Conservation (phyloP, 2,113 vertebrate genomes). For the Chaetops frenatus region DNA sequence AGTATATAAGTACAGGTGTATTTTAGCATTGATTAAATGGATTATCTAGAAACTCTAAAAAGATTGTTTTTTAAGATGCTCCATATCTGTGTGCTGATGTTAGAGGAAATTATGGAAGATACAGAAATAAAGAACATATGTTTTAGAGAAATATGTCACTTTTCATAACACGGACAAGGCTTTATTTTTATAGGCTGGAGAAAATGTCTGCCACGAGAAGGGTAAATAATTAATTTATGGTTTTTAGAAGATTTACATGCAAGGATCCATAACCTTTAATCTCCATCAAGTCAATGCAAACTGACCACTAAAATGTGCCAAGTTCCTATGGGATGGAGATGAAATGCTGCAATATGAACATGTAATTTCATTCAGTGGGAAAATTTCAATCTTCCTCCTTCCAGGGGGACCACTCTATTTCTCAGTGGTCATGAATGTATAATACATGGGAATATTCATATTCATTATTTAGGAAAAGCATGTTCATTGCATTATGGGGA, state of each 20-base stretch:
- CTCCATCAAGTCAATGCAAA: neutral
- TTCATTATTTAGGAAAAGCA: constrained; percentile 28
- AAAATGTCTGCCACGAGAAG: neutral
- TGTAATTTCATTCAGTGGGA: neutral
- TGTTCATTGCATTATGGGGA: neutral
- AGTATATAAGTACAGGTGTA: neutral
- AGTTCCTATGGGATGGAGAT: neutral
- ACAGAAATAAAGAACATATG: neutral
- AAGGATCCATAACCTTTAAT: neutral
- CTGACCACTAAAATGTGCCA: neutral
- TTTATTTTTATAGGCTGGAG: neutral
- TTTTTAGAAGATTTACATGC: neutral
- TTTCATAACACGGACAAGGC: neutral
- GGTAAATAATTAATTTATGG: neutral
- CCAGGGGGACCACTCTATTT: neutral
- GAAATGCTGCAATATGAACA: neutral
- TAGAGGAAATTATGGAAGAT: neutral
- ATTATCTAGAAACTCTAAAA: neutral
- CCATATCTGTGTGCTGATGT: neutral
- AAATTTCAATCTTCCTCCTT: neutral
- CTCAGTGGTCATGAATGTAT: neutral
- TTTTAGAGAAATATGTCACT: neutral
- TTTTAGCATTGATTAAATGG: neutral
- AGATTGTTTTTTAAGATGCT: neutral
- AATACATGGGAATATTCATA: neutral